These are phyloP conservation scores for Chouioia cunea DNA, from an alignment of 2,888 invertebrate genomes.

Conservation along the genomic window DNA sequence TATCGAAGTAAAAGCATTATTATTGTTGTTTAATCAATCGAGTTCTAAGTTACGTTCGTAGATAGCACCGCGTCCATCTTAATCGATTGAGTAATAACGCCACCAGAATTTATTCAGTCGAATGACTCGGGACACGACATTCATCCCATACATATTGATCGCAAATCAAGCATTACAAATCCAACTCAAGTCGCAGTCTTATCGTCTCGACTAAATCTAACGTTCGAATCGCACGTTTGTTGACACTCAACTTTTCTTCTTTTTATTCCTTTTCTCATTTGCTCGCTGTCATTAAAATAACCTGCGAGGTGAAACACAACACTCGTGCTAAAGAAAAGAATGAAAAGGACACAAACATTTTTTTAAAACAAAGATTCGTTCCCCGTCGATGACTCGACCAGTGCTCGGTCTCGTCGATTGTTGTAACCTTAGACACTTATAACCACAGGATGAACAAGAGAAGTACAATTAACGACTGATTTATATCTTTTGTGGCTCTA, in stretches of 20 bases:
- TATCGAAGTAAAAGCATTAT: too few relatives aligned
- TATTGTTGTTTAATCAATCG: too few relatives aligned
- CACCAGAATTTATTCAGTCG: too few relatives aligned
- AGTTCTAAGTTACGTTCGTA: too few relatives aligned
- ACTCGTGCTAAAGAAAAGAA: background rate
- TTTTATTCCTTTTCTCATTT: background rate
- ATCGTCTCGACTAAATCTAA: conserved; percentile 35
- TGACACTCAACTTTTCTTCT: background rate
- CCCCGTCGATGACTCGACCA: conserved; percentile 36
- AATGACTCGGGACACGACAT: too few relatives aligned
- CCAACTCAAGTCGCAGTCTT: conserved; percentile 9
- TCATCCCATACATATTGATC: too few relatives aligned
- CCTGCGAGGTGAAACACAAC: background rate
- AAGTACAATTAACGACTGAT: conserved; percentile 1
- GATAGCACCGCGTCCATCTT: too few relatives aligned
- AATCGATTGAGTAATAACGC: too few relatives aligned
- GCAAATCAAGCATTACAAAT: too few relatives aligned
- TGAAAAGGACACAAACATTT: background rate
- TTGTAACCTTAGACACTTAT: conserved; percentile 45
- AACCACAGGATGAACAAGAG: conserved; percentile 33
- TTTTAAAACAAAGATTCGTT: conserved; percentile 32
- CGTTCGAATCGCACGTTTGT: background rate
- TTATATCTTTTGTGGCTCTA: too few relatives aligned
- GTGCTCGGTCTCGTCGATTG: conserved; percentile 26
- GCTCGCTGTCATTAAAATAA: conserved; percentile 20